These are phyloP conservation scores for Brachionichthys hirsutus DNA, from an alignment of 2,113 vertebrate species.

Conservation along the genomic window DNA sequence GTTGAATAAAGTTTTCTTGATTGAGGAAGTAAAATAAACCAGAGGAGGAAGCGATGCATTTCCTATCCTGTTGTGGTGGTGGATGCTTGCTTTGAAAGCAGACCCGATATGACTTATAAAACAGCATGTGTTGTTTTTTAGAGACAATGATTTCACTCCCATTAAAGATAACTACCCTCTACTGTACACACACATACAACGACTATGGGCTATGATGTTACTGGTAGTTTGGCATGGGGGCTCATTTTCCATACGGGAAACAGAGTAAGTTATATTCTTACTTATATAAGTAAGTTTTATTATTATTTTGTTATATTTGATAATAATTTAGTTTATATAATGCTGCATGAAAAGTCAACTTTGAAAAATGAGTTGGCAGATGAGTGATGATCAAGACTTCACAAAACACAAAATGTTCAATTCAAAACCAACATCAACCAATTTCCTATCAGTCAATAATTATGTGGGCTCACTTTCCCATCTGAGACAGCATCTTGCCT, in stretches of 20 bases:
- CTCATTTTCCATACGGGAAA: slow-evolving; percentile 10
- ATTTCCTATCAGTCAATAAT: background rate
- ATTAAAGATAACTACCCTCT: slow-evolving; percentile 57
- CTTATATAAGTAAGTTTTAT: too few species aligned
- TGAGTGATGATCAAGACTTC: background rate
- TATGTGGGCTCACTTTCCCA: background rate
- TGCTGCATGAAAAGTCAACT: background rate
- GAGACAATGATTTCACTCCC: slow-evolving; percentile 69
- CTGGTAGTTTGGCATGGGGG: slow-evolving; percentile 1
- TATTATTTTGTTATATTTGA: too few species aligned
- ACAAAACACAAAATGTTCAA: background rate
- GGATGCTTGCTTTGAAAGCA: slow-evolving; percentile 75
- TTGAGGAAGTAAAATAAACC: slow-evolving; percentile 66
- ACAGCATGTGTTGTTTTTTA: slow-evolving; percentile 76
- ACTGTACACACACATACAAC: slow-evolving; percentile 38
- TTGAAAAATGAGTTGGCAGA: background rate
- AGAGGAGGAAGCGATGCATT: slow-evolving; percentile 59
- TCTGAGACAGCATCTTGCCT: background rate
- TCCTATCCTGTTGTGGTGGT: slow-evolving; percentile 69
- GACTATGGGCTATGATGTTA: slow-evolving; percentile 18
- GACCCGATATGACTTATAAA: slow-evolving; percentile 73
- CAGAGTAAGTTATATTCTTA: slow-evolving; percentile 20
- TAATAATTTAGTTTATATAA: background rate
- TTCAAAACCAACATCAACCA: background rate
- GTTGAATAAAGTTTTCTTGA: slow-evolving; percentile 59